Evolutionary conservation across 2,888 invertebrate species (phyloP), one percentile per base, ranked within the genome.

Genomic region (Griposia aprilina): DNA sequence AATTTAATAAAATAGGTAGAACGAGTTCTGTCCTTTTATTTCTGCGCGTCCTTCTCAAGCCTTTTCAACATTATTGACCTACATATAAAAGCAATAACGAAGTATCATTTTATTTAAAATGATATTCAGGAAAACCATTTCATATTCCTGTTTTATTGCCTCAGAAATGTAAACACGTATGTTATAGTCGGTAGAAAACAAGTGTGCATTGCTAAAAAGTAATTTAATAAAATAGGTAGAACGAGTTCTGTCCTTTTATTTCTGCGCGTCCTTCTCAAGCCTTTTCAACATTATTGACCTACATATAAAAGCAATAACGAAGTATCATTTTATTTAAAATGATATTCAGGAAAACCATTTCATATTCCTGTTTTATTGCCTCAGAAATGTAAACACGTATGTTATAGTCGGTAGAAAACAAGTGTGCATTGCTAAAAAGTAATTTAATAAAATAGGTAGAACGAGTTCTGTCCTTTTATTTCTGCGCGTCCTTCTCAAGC

Each of bases 61-160:
- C 36, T 71, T 76, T 26, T 70, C 23, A 11, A 52, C 41, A 71
- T 80, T 77, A 83, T 74, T 62, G 69, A 70, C 63, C 20, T n/a
- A 74, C 30, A 77, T 63, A 62, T 70, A 75, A 75, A 79, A 83
- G 76, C 68, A 85, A 72, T 77, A 83, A 77, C 72, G 45, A 76
- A 78, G 60, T 79, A 52, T 66, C 62, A 75, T 82, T 83, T 77
- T n/a, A 74, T 72, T 75, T 65, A 78, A 81, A 74, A 86, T 63
- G 70, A 59, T 60, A 76, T 79, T 73, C 73, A 67, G 62, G 23
- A 69, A 66, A 66, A 41, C 23, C 66, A 73, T 79, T 72, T 83
- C 52, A 65, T 62, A 57, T 78, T 30, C 41, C 17, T 65, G 50
- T 76, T 83, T 76, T 86, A 76, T 74, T 41, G 36, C 62, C 50